Conservation (phyloP, 2,113 vertebrate species). For the Struthidea cinerea region DNA sequence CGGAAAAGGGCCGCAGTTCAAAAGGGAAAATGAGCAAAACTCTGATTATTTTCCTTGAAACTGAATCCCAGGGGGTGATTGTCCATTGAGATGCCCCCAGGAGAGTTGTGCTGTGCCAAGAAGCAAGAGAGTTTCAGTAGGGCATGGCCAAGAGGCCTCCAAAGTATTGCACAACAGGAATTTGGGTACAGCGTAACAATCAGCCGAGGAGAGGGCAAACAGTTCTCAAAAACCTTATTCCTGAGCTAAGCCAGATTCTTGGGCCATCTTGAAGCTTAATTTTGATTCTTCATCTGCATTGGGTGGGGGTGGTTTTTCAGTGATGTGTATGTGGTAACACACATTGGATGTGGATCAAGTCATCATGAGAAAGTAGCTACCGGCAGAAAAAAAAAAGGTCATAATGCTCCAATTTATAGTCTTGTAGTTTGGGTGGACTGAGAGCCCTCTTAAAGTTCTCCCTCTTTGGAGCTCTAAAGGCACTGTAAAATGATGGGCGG, state of each 20-base stretch:
- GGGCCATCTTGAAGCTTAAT: not conserved
- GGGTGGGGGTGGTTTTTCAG: not conserved
- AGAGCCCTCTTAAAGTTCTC: not conserved
- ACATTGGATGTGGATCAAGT: not conserved
- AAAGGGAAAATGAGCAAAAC: not conserved
- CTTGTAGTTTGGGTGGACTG: not conserved
- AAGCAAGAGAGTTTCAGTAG: not conserved
- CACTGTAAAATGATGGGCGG: accelerated
- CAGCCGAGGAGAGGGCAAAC: not conserved
- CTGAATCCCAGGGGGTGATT: not conserved
- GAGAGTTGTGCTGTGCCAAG: not conserved
- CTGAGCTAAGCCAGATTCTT: not conserved
- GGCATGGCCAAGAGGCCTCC: not conserved
- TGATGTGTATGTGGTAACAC: not conserved
- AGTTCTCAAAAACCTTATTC: not conserved
- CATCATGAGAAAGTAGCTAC: not conserved
- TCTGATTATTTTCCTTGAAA: not conserved
- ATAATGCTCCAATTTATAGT: not conserved
- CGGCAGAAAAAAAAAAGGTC: not conserved
- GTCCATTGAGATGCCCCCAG: not conserved
- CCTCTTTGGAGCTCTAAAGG: not conserved
- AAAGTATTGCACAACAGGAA: not conserved
- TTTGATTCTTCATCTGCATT: not conserved
- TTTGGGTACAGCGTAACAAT: not conserved
- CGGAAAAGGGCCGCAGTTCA: not conserved